A percentile compares a stretch with the other conserved stretches of the same genome.
phyloP scores from a whole-genome alignment of 2,113 vertebrate species.

The Climacteris rufus region DNA sequence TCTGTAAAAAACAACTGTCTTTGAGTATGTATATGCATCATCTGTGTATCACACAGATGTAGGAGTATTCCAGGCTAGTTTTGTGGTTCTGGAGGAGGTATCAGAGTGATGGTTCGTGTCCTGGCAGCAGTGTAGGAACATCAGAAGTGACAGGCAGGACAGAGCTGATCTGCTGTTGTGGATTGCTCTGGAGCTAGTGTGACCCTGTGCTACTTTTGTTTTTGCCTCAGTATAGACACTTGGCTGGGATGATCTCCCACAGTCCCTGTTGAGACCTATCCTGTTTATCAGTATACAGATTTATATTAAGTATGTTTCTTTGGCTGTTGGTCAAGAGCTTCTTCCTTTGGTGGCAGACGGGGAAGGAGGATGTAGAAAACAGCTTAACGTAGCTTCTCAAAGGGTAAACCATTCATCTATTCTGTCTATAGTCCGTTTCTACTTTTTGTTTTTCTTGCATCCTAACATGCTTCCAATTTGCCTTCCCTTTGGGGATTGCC shows the following conservation, averaged over 20 bases:
- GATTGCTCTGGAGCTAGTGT: neutral
- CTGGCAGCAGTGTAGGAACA: neutral
- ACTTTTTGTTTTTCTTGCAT: neutral
- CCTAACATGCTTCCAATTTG: neutral
- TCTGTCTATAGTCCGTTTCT: neutral
- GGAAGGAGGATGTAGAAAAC: constrained; percentile 2
- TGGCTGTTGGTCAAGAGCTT: neutral
- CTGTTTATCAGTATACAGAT: neutral
- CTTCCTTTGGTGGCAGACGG: neutral
- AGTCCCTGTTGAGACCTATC: neutral
- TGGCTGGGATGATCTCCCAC: neutral
- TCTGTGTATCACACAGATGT: neutral
- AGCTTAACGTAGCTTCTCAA: neutral
- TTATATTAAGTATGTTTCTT: neutral
- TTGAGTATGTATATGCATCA: neutral
- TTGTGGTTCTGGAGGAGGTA: neutral
- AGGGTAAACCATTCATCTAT: neutral
- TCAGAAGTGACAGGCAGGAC: neutral
- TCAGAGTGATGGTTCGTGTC: accelerated
- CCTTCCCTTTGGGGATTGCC: neutral
- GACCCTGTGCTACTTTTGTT: neutral
- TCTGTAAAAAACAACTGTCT: neutral
- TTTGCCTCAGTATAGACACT: neutral
- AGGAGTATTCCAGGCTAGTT: neutral
- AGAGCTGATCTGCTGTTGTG: neutral